Base-by-base conservation (phyloP, 2,888 invertebrate species). In the Alcis repandata region DNA sequence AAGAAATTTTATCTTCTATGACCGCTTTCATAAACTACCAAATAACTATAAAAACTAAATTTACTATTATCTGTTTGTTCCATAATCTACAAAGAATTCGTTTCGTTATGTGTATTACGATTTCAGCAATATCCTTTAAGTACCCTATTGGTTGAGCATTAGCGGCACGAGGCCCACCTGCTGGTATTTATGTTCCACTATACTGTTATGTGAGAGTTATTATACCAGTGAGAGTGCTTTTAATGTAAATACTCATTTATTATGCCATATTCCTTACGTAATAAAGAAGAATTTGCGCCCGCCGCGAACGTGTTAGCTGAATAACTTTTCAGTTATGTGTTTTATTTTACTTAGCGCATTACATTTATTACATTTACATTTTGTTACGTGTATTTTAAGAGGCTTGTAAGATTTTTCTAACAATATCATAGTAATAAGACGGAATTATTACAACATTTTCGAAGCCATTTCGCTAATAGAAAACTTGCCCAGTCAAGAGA, bases 161-260 rank as follows among this genome's bases (percentile, higher is more conserved):
- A 62, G 41, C 41, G 17, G n/a, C 15, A 20, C 10, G 15, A 9
- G 36, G 51, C 56, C 63, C 63, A 58, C 63, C 63, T 63, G 63
- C 63, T 58, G 51, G 27, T 52, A 27, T 62, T 45, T 22, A 49
- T 36, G 48, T 22, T 52, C 48, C 40, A 27, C 48, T 56, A 49
- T 56, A 36, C 1, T 33, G 43, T 48, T 46, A 53, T 48, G 43
- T 27, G 43, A 8, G 32, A 57, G 22, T 51, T 57, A 63, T 56
- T 57, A 48, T 32, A 48, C 49, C 49, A n/a, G 17, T 17, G 56
- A 36, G 51, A 57, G 63, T 57, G 51, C 38, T 63, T 57, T 57
- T 63, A 63, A 57, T 57, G 43, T 57, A 45, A 63, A 57, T 43
- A 48, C 36, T 48, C 43, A 43, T 56, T 36, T 38, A 51, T 57